Conservation (phyloP, 1,140 invertebrate species). For the Hycleus cichorii region DNA sequence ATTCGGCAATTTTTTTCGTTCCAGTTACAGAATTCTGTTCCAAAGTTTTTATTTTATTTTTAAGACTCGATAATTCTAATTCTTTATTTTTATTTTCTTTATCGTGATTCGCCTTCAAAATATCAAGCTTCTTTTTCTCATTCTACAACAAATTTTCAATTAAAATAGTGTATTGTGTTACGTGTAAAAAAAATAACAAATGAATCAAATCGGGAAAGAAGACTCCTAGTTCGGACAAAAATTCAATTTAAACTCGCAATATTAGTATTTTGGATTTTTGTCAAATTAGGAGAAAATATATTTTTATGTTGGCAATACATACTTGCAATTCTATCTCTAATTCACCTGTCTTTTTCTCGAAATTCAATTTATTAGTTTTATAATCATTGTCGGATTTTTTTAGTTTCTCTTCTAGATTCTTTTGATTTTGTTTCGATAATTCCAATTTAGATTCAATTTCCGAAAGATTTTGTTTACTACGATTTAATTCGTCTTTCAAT, state of each 20-base stretch:
- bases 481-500: slow-evolving; percentile 43
- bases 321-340: slow-evolving; percentile 56
- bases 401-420: slow-evolving; percentile 47
- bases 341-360: slow-evolving; percentile 53
- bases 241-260: too few relatives aligned
- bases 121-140: slow-evolving; percentile 55
- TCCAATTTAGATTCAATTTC: slow-evolving; percentile 54
- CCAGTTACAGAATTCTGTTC: slow-evolving; percentile 53
- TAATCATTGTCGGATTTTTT: slow-evolving; percentile 48
- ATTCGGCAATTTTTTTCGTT: slow-evolving; percentile 55
- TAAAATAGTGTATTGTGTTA: neutral
- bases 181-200: neutral
- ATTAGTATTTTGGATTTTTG: too few relatives aligned
- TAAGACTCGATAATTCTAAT: slow-evolving; percentile 55
- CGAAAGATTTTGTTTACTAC: slow-evolving; percentile 42
- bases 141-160: slow-evolving; percentile 40
- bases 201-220: too few relatives aligned
- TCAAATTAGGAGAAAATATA: too few relatives aligned
- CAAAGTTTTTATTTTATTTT: slow-evolving; percentile 54
- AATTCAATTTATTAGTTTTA: slow-evolving; percentile 46
- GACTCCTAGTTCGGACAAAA: too few relatives aligned
- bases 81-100: slow-evolving; percentile 58
- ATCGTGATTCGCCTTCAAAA: slow-evolving; percentile 53
- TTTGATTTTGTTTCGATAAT: slow-evolving; percentile 53
- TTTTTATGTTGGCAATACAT: slow-evolving; percentile 5